phyloP scores from a whole-genome alignment of 2,113 vertebrate species.

The Hassar affinis region DNA sequence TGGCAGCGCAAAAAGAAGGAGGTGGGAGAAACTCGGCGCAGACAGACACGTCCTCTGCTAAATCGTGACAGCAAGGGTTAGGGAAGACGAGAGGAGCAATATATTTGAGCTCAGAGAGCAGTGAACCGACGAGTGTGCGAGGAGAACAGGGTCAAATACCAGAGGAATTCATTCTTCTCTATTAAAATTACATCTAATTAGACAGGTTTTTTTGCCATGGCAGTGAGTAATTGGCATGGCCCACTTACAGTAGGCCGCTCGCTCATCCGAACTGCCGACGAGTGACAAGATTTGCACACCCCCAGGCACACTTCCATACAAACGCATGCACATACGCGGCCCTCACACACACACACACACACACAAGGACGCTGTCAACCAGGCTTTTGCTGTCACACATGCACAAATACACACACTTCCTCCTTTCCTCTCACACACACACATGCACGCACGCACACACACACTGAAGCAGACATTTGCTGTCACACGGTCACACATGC shows the following conservation, averaged over 20 bases:
- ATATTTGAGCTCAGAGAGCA: not conserved
- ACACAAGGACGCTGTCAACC: constrained; percentile 45
- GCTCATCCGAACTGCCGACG: constrained; percentile 39
- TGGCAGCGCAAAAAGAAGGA: not conserved
- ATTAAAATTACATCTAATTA: constrained; percentile 56
- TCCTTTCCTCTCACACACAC: not conserved
- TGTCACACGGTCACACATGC: constrained; percentile 8
- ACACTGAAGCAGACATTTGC: not conserved
- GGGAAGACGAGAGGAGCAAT: not conserved
- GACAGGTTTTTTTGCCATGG: constrained; percentile 46
- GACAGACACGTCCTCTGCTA: not conserved
- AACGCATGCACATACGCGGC: constrained; percentile 21
- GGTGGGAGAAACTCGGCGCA: not conserved
- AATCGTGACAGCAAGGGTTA: not conserved
- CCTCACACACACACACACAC: constrained; percentile 29
- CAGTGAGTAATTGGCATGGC: constrained; percentile 60
- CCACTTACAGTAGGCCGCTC: constrained; percentile 56
- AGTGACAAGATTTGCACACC: constrained; percentile 53
- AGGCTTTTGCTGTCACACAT: constrained; percentile 40
- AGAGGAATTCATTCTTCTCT: constrained; percentile 56
- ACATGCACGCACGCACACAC: not conserved
- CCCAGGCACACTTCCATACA: constrained; percentile 46
- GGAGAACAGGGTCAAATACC: constrained; percentile 59
- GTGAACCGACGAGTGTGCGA: not conserved
- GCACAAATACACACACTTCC: constrained; percentile 32